Evolutionary conservation across 2,113 vertebrate genomes (phyloP).

Genomic region (Perca fluviatilis): DNA sequence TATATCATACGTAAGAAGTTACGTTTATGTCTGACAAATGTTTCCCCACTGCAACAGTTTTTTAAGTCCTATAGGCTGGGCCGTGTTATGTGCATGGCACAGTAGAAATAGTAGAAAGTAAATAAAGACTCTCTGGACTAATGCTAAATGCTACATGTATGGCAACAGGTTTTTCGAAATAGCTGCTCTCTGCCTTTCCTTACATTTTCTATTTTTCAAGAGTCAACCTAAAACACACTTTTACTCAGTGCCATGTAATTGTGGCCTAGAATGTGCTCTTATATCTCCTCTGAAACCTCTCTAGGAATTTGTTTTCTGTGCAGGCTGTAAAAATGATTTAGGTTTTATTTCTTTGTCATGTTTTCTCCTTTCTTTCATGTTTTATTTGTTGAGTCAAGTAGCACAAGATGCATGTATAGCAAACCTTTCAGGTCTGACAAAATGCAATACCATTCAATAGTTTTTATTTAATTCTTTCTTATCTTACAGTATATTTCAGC

Average conservation of each 20-base stretch:
- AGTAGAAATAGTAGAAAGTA: background rate
- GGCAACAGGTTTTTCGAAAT: background rate
- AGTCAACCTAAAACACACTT: background rate
- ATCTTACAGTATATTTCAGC: constrained; percentile 93
- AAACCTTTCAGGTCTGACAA: background rate
- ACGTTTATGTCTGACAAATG: no score
- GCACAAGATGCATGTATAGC: background rate
- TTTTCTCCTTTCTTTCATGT: background rate
- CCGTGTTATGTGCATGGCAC: background rate
- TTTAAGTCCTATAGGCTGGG: background rate
- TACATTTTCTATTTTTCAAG: background rate
- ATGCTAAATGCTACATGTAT: background rate
- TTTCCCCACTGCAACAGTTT: no score
- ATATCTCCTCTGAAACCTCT: background rate
- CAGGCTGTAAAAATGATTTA: background rate
- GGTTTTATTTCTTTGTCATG: background rate
- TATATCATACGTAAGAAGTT: no score
- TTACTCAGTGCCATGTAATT: background rate
- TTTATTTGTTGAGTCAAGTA: background rate
- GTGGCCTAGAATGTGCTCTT: background rate
- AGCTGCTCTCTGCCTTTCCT: background rate
- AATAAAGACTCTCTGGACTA: background rate
- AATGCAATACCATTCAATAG: background rate
- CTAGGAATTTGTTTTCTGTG: background rate
- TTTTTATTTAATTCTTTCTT: background rate